phyloP scores from a whole-genome alignment of 1,140 invertebrate species.

The Megalopta genalis region DNA sequence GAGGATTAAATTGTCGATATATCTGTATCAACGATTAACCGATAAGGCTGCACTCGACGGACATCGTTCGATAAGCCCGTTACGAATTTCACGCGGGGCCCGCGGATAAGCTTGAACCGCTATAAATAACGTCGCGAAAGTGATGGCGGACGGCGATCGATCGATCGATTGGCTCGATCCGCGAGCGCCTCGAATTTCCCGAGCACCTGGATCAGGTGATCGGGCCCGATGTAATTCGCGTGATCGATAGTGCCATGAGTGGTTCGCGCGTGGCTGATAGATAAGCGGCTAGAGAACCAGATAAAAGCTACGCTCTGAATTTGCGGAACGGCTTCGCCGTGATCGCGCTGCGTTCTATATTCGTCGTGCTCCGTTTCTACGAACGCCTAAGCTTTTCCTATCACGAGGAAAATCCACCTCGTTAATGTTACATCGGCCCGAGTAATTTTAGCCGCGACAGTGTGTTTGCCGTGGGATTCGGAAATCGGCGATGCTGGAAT shows the following conservation, averaged over 20 bases:
- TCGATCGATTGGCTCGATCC: too few relatives aligned
- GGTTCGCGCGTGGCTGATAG: background rate
- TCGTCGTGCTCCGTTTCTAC: background rate
- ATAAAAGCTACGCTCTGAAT: background rate
- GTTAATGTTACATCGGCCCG: background rate
- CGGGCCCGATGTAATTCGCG: background rate
- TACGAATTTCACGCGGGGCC: background rate
- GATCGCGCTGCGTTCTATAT: too few relatives aligned
- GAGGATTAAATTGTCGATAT: background rate
- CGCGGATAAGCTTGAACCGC: background rate
- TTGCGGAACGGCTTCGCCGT: background rate
- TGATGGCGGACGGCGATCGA: too few relatives aligned
- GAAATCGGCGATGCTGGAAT: background rate
- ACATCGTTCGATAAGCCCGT: background rate
- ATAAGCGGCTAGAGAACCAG: background rate
- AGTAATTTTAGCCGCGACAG: background rate
- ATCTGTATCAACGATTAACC: constrained; percentile 12
- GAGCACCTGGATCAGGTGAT: background rate
- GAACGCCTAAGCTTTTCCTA: background rate
- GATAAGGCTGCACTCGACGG: constrained; percentile 16
- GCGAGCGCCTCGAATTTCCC: background rate
- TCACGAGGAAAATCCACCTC: background rate
- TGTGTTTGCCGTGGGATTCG: background rate
- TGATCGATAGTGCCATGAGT: background rate
- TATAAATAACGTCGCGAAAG: background rate